Evolutionary conservation across 2,888 invertebrate species (phyloP).

Genomic region (Hypena proboscidalis): DNA sequence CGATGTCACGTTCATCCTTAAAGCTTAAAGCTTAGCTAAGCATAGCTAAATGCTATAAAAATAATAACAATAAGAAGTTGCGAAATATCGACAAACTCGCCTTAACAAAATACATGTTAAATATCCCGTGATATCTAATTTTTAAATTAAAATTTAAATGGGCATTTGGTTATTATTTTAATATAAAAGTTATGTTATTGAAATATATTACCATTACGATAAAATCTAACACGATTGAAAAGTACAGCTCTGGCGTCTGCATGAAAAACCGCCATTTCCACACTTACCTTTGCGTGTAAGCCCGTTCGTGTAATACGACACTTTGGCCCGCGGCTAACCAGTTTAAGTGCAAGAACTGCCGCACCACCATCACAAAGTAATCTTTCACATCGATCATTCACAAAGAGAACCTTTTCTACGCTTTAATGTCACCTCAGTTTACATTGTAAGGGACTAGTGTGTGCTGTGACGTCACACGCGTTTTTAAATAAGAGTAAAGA

Average conservation of each 20-base stretch:
- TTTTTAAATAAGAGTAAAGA: conserved; percentile 25
- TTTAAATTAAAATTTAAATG: too few species aligned
- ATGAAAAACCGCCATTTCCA: conserved; percentile 20
- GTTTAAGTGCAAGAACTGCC: conserved; percentile 66
- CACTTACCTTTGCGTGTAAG: conserved; percentile 40
- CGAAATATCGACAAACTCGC: too few species aligned
- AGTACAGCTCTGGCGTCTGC: conserved; percentile 1
- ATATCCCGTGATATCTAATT: too few species aligned
- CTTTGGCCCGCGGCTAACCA: conserved; percentile 72
- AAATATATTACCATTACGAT: too few species aligned
- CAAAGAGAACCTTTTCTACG: conserved; percentile 51
- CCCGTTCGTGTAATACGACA: conserved; percentile 57
- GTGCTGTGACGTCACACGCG: conserved; percentile 34
- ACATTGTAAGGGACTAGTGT: conserved; percentile 28
- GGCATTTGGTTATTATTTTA: too few species aligned
- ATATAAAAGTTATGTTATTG: too few species aligned
- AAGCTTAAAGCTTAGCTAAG: too few species aligned
- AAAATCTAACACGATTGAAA: conserved; percentile 10
- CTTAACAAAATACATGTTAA: too few species aligned
- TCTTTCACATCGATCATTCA: conserved; percentile 77
- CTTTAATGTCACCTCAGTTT: conserved; percentile 44
- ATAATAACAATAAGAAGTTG: too few species aligned
- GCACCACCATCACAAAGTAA: conserved; percentile 69
- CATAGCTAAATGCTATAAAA: too few species aligned
- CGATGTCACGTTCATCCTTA: too few species aligned